Conservation (phyloP, 2,888 invertebrate genomes). For the Pseudanteris insignis region DNA sequence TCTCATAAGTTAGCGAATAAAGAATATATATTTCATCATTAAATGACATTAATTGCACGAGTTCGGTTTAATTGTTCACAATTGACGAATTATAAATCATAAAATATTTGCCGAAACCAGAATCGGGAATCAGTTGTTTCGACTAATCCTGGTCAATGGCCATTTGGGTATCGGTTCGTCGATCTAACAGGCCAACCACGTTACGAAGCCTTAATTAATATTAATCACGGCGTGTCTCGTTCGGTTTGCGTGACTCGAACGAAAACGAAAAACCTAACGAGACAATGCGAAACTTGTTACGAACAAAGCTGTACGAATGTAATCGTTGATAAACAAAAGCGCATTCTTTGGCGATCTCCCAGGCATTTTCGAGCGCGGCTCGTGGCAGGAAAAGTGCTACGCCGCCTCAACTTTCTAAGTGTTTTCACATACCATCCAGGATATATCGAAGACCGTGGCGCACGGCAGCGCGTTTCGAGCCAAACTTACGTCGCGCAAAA, state of each 20-base stretch:
- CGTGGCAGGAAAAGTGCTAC: slow-evolving; percentile 54
- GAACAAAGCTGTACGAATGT: slow-evolving; percentile 29
- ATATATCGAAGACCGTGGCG: slow-evolving; percentile 42
- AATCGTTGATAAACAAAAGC: slow-evolving; percentile 46
- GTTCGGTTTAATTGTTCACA: too few relatives aligned
- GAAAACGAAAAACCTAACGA: slow-evolving; percentile 31
- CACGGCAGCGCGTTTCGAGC: slow-evolving; percentile 37
- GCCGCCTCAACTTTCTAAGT: slow-evolving; percentile 57
- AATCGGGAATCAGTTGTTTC: too few relatives aligned
- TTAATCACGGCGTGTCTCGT: too few relatives aligned
- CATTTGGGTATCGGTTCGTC: too few relatives aligned
- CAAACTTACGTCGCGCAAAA: slow-evolving; percentile 29
- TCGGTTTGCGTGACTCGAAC: slow-evolving; percentile 4
- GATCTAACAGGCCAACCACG: too few relatives aligned
- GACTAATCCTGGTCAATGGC: too few relatives aligned
- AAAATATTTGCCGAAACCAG: too few relatives aligned
- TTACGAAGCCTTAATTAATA: too few relatives aligned
- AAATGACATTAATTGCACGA: too few relatives aligned
- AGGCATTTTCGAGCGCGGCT: slow-evolving; percentile 38
- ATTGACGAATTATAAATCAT: too few relatives aligned
- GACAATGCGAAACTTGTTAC: slow-evolving; percentile 14
- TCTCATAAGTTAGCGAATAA: too few relatives aligned
- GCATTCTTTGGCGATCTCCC: slow-evolving; percentile 50
- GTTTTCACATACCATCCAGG: slow-evolving; percentile 50
- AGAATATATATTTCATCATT: too few relatives aligned